phyloP scores from a whole-genome alignment of 2,113 vertebrate genomes.

The Burhinus bistriatus region DNA sequence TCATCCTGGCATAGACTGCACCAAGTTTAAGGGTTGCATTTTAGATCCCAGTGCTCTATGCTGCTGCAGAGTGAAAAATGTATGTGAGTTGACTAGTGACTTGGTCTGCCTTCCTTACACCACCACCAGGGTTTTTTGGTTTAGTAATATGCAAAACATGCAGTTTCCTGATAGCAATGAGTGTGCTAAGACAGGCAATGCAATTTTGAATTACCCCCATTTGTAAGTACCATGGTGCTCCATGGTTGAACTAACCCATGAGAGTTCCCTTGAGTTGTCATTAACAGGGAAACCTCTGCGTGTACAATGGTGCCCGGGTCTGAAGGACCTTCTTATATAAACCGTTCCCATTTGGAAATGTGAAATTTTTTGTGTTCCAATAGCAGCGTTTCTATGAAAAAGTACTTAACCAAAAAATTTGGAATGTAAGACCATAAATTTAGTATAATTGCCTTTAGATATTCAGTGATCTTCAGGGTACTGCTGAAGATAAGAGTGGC shows the following conservation, averaged over 20 bases:
- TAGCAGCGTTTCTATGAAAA: not conserved
- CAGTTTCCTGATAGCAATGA: not conserved
- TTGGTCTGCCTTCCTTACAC: not conserved
- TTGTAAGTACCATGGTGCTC: not conserved
- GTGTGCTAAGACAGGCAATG: not conserved
- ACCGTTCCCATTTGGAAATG: not conserved
- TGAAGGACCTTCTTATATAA: not conserved
- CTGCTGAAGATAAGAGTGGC: not conserved
- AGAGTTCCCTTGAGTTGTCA: not conserved
- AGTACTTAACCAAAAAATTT: not conserved
- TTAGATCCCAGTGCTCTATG: not conserved
- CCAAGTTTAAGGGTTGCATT: not conserved
- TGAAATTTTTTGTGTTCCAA: not conserved
- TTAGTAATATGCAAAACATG: not conserved
- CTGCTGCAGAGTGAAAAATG: not conserved
- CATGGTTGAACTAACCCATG: not conserved
- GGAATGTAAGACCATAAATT: not conserved
- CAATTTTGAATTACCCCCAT: not conserved
- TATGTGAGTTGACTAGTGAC: accelerated
- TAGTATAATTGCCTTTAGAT: not conserved
- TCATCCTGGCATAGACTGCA: not conserved
- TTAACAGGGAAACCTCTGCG: not conserved
- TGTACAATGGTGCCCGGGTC: not conserved
- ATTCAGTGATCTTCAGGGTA: not conserved
- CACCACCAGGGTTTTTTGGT: not conserved